Base-by-base conservation (phyloP, 2,888 invertebrate genomes). In the Leptinotarsa rubiginosa region DNA sequence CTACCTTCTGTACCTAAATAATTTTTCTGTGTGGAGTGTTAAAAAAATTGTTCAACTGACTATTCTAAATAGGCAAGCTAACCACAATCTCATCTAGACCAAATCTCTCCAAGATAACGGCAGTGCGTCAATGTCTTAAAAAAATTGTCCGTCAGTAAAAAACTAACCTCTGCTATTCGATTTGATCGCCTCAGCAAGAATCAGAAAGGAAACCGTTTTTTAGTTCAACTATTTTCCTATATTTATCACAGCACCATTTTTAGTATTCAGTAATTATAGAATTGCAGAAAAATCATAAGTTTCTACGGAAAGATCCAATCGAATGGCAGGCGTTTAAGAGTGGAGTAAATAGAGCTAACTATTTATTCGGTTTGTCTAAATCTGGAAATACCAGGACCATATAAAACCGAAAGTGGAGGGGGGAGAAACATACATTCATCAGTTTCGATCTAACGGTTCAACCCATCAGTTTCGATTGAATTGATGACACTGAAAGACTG, bases 231-330 rank as follows among this genome's bases (percentile, higher is more conserved):
- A 74, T 67, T 69, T 73, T 72, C 72, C 74, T 76, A 76, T 74
- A 70, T 73, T 75, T 77, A 77, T 77, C 77, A 77, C 77, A 77
- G 77, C 77, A 75, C 77, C 41, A 31, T 73, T 72, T 77, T 77
- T 72, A 70, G 72, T 72, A 74, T 75, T 73, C 68, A 22, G 66
- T 70, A 59, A 56, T 25, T 70, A 16, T 25, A 72, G 73, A 73
- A 73, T 72, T 69, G 72, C 75, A 73, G 66, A 65, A 74, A 76
- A 76, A 65, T 66, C 66, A 76, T 69, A 47, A 73, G 67, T 75
- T 62, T 64, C 54, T 22, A 52, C 22, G 56, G 68, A 68, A 50
- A 18, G 52, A 68, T 68, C 70, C 15, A 31, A 67, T 56, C 62
- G 70, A 70, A 52, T 67, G 69, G 56, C 71, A 65, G 54, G 12